phyloP scores from a whole-genome alignment of 2,888 invertebrate genomes.

The Chymomyza fuscimana region DNA sequence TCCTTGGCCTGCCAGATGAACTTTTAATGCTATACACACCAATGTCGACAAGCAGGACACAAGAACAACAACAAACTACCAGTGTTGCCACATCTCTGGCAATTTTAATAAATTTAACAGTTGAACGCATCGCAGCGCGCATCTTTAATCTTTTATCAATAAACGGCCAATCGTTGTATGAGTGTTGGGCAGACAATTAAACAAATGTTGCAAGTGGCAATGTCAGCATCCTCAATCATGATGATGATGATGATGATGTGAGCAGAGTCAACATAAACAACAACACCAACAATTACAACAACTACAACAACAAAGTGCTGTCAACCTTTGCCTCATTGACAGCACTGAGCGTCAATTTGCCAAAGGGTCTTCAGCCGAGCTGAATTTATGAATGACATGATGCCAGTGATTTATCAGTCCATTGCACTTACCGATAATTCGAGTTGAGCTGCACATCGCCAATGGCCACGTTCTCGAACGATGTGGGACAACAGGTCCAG shows the following conservation, averaged over 20 bases:
- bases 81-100: constrained; percentile 43
- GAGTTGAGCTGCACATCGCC: constrained; percentile 89
- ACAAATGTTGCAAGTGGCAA: constrained; percentile 60
- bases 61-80: constrained; percentile 8
- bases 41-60: constrained; percentile 36
- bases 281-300: constrained; percentile 11
- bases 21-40: constrained; percentile 70
- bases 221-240: neutral
- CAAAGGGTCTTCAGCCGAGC: constrained; percentile 21
- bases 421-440: constrained; percentile 88
- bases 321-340: constrained; percentile 59
- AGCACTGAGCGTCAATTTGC: constrained; percentile 52
- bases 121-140: constrained; percentile 49
- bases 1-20: constrained; percentile 66
- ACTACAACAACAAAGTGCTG: neutral
- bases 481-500: constrained; percentile 85
- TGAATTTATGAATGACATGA: neutral
- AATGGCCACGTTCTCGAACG: constrained; percentile 94
- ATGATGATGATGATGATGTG: neutral
- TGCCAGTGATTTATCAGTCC: constrained; percentile 65
- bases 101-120: constrained; percentile 74
- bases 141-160: constrained; percentile 73
- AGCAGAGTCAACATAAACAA: neutral
- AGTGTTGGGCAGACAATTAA: constrained; percentile 63
- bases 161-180: constrained; percentile 26